Base-by-base conservation (phyloP, 2,888 invertebrate species). In the Dusona sp. region DNA sequence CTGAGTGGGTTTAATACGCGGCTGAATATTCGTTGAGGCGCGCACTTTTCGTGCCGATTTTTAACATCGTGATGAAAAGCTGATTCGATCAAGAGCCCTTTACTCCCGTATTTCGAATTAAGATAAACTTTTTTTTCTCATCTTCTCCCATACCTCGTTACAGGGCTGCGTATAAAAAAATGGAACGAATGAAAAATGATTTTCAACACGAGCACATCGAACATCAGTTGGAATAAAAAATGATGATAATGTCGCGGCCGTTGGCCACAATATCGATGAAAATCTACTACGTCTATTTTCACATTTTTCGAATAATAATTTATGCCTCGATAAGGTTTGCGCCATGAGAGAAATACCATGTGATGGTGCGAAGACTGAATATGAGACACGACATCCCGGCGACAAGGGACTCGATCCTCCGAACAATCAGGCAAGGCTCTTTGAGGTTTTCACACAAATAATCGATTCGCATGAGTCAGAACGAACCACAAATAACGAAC, bases 381-480 rank as follows among this genome's bases (percentile, higher is more conserved):
- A 72, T 72, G 72, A 79, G 79, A 72, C 61, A 57, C 85, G 83
- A 65, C 85, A 85, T 75, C 85, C 61, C 29, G 29, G 61, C 29
- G 79, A 75, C 75, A 82, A 65, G 85, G 83, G 75, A 64, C 51
- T 75, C 65, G 68, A 83, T 51, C 61, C 78, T 78, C 68, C 86
- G 78, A 86, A 74, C 80, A 74, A 86, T 54, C 73, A 86, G 86
- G 86, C 86, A 86, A 86, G 86, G 81, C 84, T 86, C 78, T 78
- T 80, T 79, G 38, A 72, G 68, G 75, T 86, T 84, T 83, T 61
- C 61, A 61, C 57, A 80, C 74, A 54, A 68, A 68, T 86, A 83
- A 83, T 83, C 86, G 80, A 86, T 86, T 84, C 84, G 86, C 86
- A 86, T 86, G 86, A 84, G 86, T 86, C 68, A 81, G 67, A 86